A percentile compares a stretch with the other conserved stretches of the same genome.
These are phyloP conservation scores for Falco novaeseelandiae DNA, from an alignment of 2,797 vertebrate genomes.

Conservation along the genomic window DNA sequence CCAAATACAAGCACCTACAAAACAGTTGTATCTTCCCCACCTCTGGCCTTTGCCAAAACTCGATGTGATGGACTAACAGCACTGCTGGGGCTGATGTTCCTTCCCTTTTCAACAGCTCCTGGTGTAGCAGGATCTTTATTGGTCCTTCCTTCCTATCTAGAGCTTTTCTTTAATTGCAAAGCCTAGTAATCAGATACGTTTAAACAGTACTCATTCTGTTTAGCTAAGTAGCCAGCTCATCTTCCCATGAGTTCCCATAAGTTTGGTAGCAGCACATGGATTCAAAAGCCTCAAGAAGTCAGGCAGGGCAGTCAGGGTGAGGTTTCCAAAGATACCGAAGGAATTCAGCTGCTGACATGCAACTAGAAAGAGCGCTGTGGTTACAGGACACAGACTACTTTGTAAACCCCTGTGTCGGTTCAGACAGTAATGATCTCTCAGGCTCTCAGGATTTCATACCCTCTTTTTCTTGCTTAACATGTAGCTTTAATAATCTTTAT, in stretches of 20 bases:
- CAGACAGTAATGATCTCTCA: background rate
- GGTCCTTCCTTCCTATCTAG: background rate
- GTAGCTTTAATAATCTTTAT: background rate
- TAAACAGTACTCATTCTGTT: background rate
- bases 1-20: background rate
- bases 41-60: background rate
- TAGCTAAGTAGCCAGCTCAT: background rate
- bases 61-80: background rate
- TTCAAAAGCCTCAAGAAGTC: background rate
- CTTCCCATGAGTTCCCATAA: background rate
- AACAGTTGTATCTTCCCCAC: background rate
- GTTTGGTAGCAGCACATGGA: accelerated
- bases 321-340: background rate
- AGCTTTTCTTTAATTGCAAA: background rate
- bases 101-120: background rate
- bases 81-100: background rate
- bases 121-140: background rate
- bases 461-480: background rate
- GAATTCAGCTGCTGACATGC: background rate
- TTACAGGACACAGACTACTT: background rate
- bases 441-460: background rate
- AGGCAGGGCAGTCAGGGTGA: background rate
- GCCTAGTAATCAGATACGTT: background rate
- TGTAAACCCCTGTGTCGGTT: background rate
- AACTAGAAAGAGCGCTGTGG: background rate